A percentile compares a stretch with the other conserved stretches of the same genome.
Evolutionary conservation across 2,113 vertebrate genomes (phyloP).

Genomic region (Helogale parvula): DNA sequence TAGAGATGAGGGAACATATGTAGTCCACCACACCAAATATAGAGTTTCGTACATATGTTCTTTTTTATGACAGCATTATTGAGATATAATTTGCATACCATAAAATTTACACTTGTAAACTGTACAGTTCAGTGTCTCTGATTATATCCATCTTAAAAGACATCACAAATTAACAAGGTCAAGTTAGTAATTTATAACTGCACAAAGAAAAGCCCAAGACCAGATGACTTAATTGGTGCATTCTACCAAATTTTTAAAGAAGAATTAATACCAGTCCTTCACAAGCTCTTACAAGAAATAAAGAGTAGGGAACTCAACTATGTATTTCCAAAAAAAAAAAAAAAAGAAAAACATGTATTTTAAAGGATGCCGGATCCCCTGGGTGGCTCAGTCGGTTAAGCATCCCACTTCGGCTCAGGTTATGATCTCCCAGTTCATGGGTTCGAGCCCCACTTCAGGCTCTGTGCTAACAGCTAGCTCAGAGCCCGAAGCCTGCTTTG

Average conservation of each 20-base stretch:
- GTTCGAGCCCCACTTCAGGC: too few relatives aligned
- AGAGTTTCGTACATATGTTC: neutral
- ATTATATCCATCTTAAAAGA: conserved; percentile 1
- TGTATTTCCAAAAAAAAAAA: neutral
- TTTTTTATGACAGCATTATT: neutral
- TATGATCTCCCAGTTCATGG: too few relatives aligned
- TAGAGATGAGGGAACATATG: neutral
- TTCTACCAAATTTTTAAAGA: neutral
- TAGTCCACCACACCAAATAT: neutral
- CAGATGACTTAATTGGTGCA: neutral
- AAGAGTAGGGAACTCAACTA: neutral
- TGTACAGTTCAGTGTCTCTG: neutral
- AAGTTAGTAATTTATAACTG: conserved; percentile 23
- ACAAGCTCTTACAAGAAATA: neutral
- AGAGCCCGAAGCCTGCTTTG: too few relatives aligned
- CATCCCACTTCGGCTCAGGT: too few relatives aligned
- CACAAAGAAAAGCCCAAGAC: neutral
- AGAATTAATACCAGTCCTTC: neutral
- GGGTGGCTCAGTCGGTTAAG: too few relatives aligned
- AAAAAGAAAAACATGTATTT: too few relatives aligned
- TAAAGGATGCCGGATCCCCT: too few relatives aligned
- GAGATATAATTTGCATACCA: neutral
- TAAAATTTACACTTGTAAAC: conserved; percentile 8
- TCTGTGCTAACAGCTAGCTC: too few relatives aligned
- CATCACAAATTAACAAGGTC: neutral